Evolutionary conservation across 2,797 vertebrate species (phyloP).

Genomic region (Vespertilio murinus): DNA sequence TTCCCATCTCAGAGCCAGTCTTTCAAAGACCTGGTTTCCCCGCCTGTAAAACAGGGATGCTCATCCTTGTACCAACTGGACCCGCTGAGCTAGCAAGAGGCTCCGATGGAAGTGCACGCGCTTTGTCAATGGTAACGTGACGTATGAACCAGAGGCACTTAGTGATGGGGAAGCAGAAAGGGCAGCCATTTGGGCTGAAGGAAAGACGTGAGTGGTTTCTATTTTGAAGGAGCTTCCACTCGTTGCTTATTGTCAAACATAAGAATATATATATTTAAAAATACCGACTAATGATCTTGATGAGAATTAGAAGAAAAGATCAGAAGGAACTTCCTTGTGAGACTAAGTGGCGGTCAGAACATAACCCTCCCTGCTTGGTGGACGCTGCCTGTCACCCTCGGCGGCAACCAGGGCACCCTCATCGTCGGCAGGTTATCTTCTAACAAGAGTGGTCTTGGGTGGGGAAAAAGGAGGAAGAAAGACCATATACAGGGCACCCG

Average conservation of each 20-base stretch:
- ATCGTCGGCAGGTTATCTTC: background rate
- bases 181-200: background rate
- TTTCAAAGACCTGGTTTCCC: background rate
- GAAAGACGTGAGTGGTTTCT: background rate
- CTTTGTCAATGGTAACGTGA: background rate
- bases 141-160: fast-evolving
- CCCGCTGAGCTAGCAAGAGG: background rate
- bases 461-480: background rate
- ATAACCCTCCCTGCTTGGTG: background rate
- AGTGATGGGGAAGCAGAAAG: background rate
- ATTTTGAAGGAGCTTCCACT: background rate
- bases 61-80: background rate
- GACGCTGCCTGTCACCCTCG: background rate
- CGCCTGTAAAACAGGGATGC: background rate
- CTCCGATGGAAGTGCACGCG: background rate
- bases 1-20: background rate
- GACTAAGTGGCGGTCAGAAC: background rate
- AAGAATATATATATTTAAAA: background rate
- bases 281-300: background rate
- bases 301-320: background rate
- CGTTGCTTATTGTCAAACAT: background rate
- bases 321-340: background rate
- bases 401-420: background rate
- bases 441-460: background rate
- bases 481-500: background rate